Evolutionary conservation across 2,888 invertebrate genomes (phyloP).

Genomic region (Zygothrica quintamaculata): DNA sequence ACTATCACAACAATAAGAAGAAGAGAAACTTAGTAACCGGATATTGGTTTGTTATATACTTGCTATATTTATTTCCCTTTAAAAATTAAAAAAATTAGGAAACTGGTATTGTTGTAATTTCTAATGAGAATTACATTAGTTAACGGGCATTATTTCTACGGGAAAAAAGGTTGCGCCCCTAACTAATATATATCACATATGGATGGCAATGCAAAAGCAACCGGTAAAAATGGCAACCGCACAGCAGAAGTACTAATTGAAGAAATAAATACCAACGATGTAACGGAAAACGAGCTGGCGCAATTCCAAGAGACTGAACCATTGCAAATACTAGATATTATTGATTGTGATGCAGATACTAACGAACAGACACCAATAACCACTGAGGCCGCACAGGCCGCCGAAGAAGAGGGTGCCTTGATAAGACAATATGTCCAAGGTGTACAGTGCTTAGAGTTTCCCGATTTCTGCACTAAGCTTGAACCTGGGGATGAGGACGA

Average conservation of each 20-base stretch:
- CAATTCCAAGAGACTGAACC: conserved; percentile 82
- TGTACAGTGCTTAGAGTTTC: conserved; percentile 87
- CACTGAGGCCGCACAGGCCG: conserved; percentile 16
- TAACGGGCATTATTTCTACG: too few species aligned
- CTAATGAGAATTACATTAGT: too few species aligned
- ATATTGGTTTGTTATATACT: too few species aligned
- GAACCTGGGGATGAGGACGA: conserved; percentile 85
- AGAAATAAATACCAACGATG: conserved; percentile 81
- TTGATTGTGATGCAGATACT: conserved; percentile 34
- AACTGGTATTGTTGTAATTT: too few species aligned
- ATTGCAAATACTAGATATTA: conserved; percentile 69
- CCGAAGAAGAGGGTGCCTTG: conserved; percentile 85
- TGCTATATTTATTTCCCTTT: too few species aligned
- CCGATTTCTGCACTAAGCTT: conserved; percentile 86
- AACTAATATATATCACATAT: background rate
- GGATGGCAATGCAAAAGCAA: background rate
- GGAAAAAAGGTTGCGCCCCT: too few species aligned
- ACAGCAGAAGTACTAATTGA: conserved; percentile 73
- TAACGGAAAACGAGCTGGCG: conserved; percentile 80
- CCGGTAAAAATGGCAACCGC: conserved; percentile 2
- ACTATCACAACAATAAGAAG: too few species aligned
- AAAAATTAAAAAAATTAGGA: too few species aligned
- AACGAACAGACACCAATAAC: conserved; percentile 5
- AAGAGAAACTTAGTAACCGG: too few species aligned
- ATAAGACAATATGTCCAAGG: conserved; percentile 90